A percentile compares a stretch with the other conserved stretches of the same genome.
These are phyloP conservation scores for Perca flavescens DNA, from an alignment of 2,113 vertebrate genomes.

Conservation along the genomic window DNA sequence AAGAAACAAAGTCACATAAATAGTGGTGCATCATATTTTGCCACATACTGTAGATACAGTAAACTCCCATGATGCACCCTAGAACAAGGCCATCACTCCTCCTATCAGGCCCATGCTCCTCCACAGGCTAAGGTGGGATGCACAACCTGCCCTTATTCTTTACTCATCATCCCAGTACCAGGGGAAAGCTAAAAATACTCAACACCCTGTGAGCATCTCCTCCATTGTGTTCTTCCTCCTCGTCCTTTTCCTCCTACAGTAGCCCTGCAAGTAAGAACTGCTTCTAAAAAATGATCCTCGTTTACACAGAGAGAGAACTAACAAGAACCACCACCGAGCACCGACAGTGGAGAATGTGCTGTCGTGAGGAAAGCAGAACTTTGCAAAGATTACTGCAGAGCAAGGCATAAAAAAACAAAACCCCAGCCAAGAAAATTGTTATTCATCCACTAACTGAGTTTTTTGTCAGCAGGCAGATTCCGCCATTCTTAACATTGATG, in stretches of 20 bases:
- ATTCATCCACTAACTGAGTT: constrained; percentile 11
- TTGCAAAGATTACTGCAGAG: constrained; percentile 4
- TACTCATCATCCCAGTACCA: constrained; percentile 64
- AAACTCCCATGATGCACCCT: constrained; percentile 2
- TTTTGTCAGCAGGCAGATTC: not conserved
- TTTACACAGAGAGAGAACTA: constrained; percentile 27
- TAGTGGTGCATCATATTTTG: not conserved
- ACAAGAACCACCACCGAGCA: constrained; percentile 5
- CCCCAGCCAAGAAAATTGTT: constrained; percentile 2
- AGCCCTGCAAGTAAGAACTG: constrained; percentile 53
- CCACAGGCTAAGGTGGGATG: constrained; percentile 58
- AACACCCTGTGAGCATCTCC: constrained; percentile 71
- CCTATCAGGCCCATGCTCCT: constrained; percentile 26
- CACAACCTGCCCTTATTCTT: constrained; percentile 69
- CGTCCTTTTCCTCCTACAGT: constrained; percentile 67
- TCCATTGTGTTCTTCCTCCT: constrained; percentile 64
- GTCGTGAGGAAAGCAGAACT: not conserved
- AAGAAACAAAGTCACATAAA: not conserved
- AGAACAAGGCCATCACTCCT: constrained; percentile 18
- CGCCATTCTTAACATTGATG: not conserved
- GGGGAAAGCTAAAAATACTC: constrained; percentile 76
- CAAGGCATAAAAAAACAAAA: not conserved
- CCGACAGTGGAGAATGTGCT: not conserved
- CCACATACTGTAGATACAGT: constrained; percentile 30
- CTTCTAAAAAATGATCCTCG: constrained; percentile 64